phyloP scores from a whole-genome alignment of 1,140 invertebrate species.

The Hydropsyche tenuis region DNA sequence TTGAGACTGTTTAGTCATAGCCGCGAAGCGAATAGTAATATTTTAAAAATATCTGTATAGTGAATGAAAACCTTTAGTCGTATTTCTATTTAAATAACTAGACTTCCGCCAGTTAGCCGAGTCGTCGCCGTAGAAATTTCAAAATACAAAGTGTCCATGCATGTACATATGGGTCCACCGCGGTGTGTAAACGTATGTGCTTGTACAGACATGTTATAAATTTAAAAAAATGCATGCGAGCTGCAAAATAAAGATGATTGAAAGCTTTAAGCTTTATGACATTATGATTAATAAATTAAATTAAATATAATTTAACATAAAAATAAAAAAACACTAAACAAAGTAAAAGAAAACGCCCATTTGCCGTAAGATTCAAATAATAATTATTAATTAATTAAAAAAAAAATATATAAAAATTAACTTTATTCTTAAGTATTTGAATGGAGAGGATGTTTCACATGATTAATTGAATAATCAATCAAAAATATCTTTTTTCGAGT shows the following conservation, averaged over 20 bases:
- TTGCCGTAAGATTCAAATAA: conserved; percentile 48
- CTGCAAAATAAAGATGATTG: conserved; percentile 44
- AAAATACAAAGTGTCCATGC: not conserved
- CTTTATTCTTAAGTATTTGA: conserved; percentile 15
- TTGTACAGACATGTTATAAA: not conserved
- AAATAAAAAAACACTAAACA: conserved; percentile 45
- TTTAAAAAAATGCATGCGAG: conserved; percentile 45
- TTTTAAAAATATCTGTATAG: conserved; percentile 48
- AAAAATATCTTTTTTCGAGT: too few species aligned
- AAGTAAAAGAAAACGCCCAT: conserved; percentile 49
- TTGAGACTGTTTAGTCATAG: conserved; percentile 46
- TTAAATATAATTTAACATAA: conserved; percentile 23
- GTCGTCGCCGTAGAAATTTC: conserved; percentile 45
- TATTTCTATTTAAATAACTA: conserved; percentile 48
- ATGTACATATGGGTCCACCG: not conserved
- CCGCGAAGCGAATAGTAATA: conserved; percentile 46
- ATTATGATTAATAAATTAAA: conserved; percentile 39
- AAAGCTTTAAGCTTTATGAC: conserved; percentile 49
- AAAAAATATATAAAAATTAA: conserved; percentile 22
- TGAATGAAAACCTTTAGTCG: conserved; percentile 40
- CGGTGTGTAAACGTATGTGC: not conserved
- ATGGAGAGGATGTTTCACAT: conserved; percentile 4
- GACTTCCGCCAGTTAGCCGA: conserved; percentile 47
- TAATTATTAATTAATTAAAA: conserved; percentile 39
- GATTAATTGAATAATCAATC: too few species aligned